These are phyloP conservation scores for Drosophila sechellia DNA, from an alignment of 1,140 invertebrate genomes.

Conservation along the genomic window DNA sequence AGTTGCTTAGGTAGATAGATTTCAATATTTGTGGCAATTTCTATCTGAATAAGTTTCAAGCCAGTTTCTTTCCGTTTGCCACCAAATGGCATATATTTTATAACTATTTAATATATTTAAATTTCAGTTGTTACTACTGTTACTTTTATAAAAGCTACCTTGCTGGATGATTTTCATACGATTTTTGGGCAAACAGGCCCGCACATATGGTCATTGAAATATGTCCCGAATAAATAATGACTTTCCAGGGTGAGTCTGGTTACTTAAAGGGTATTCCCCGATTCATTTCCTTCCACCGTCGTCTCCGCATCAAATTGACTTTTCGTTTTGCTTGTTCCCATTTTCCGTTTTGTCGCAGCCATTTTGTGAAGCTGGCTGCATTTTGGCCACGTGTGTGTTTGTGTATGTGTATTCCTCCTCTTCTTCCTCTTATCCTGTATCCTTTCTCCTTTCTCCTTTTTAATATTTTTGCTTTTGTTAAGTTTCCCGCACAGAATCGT, in stretches of 20 bases:
- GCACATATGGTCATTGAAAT: too few relatives aligned
- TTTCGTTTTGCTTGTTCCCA: conserved; percentile 57
- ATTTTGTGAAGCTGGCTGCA: conserved; percentile 62
- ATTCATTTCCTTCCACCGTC: not conserved
- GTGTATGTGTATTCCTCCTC: not conserved
- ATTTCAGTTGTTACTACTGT: too few relatives aligned
- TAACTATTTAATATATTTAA: too few relatives aligned
- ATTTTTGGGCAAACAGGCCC: too few relatives aligned
- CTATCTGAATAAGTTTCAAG: too few relatives aligned
- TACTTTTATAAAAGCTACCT: too few relatives aligned
- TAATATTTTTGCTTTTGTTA: conserved; percentile 55
- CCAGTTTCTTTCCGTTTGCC: too few relatives aligned
- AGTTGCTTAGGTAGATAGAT: too few relatives aligned
- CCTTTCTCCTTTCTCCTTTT: conserved; percentile 27
- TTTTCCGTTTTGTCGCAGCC: conserved; percentile 47
- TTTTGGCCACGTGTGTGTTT: conserved; percentile 25
- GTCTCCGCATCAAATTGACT: conserved; percentile 23
- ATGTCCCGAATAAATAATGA: too few relatives aligned
- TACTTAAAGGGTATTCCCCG: conserved; percentile 2
- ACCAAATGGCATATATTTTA: too few relatives aligned
- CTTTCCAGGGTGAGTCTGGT: not conserved
- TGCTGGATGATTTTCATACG: too few relatives aligned
- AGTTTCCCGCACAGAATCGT: conserved; percentile 39
- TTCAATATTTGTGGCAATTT: too few relatives aligned
- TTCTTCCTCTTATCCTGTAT: not conserved